phyloP scores from a whole-genome alignment of 2,797 vertebrate genomes.

The Balearica regulorum region DNA sequence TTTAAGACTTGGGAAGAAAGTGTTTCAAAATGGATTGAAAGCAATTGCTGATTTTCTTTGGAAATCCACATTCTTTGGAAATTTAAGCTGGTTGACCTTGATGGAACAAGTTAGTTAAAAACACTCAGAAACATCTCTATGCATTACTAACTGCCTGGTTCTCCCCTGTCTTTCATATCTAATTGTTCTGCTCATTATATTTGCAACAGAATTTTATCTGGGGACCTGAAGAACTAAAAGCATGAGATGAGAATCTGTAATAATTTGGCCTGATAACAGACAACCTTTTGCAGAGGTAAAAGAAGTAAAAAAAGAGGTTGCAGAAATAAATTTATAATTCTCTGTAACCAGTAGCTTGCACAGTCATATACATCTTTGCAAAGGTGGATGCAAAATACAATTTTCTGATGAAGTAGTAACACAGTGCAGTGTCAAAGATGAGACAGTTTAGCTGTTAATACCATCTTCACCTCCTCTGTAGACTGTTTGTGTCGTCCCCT shows the following conservation, averaged over 20 bases:
- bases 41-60: background rate
- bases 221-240: background rate
- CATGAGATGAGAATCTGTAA: background rate
- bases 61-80: background rate
- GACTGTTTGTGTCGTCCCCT: background rate
- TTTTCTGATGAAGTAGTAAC: background rate
- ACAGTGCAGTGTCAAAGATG: background rate
- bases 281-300: background rate
- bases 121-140: background rate
- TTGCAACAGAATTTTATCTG: background rate
- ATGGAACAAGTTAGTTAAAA: background rate
- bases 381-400: background rate
- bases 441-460: background rate
- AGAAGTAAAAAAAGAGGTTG: background rate
- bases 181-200: background rate
- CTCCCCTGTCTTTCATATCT: background rate
- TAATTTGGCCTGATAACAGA: background rate
- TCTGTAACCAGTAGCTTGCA: background rate
- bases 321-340: background rate
- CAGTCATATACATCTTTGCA: background rate
- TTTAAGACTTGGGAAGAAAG: background rate
- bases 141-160: background rate
- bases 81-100: background rate
- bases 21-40: background rate
- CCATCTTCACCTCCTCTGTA: background rate